Base-by-base conservation (phyloP, 2,797 vertebrate genomes). In the Onychomys torridus region DNA sequence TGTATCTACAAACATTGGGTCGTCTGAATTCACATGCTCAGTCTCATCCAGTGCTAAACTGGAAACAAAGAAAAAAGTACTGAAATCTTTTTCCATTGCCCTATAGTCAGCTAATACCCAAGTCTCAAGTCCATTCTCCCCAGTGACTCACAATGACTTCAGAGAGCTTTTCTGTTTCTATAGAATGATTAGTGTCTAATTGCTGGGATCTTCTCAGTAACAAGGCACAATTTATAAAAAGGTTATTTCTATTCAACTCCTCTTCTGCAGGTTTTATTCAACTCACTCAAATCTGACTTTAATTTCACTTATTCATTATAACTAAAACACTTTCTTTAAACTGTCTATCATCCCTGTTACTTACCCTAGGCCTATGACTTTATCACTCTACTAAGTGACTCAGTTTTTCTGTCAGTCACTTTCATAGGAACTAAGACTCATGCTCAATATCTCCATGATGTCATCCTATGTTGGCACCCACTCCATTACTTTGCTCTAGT, bases 101-200 rank as follows among this genome's bases (percentile, higher is more conserved):
- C 32, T 49, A 55, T 11, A 52, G 2, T 25, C 13, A 29, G 29
- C n/a, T 9, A 10, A 23, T 0, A 2, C 2, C 19, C 29, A 14
- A 55, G 19, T 13, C 3, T 25, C 52, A 14, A 67, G 29, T 8
- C 32, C 17, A 57, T 29, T 17, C 43, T 1, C 34, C 3, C 9
- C 3, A 59, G 1, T 21, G 12, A 69, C 57, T 29, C 65, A 8
- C 19, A 49, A n/a, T 14, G 49, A 23, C 29, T 59, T 89, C 46
- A 11, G 17, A 4, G 1, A 27, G 8, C 2, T 8, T 1, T 16
- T 21, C 10, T 34, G 55, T 67, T 59, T 14, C 40, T 52, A 11
- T 12, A 43, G 5, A 29, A 55, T 46, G 25, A 13, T 6, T 23
- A 32, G 9, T 46, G 13, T 61, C 43, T 90, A 77, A 76, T 9